These are phyloP conservation scores for Lithophane socia DNA, from an alignment of 2,888 invertebrate species.

Conservation along the genomic window DNA sequence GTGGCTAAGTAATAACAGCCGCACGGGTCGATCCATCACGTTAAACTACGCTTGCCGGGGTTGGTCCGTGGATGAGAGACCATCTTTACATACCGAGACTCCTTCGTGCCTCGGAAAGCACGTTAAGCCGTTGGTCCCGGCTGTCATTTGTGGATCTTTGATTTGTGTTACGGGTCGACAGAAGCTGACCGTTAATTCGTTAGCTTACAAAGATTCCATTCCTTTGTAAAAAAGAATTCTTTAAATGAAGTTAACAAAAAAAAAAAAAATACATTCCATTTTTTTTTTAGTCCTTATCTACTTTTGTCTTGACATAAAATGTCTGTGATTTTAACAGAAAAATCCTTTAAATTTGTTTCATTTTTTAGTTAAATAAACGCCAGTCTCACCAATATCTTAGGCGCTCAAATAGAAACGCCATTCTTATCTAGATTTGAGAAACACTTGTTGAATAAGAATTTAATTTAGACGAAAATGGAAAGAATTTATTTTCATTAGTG, in stretches of 20 bases:
- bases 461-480: background rate
- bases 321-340: background rate
- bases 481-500: background rate
- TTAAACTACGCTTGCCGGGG: too few species aligned
- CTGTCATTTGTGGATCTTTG: too few species aligned
- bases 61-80: too few species aligned
- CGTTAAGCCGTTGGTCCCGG: too few species aligned
- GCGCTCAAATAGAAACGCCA: background rate
- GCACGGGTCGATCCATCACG: too few species aligned
- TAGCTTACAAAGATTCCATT: too few species aligned
- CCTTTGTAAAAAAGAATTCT: too few species aligned
- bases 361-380: background rate
- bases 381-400: background rate
- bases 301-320: background rate
- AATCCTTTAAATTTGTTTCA: background rate
- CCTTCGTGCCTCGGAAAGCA: too few species aligned
- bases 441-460: constrained; percentile 25
- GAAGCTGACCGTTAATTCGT: too few species aligned
- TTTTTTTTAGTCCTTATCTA: background rate
- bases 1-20: too few species aligned
- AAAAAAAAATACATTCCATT: background rate
- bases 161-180: too few species aligned
- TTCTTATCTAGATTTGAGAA: constrained; percentile 20
- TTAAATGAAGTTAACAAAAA: background rate
- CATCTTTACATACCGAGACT: too few species aligned